These are phyloP conservation scores for Lasiurus borealis DNA, from an alignment of 2,113 vertebrate species.

Conservation along the genomic window DNA sequence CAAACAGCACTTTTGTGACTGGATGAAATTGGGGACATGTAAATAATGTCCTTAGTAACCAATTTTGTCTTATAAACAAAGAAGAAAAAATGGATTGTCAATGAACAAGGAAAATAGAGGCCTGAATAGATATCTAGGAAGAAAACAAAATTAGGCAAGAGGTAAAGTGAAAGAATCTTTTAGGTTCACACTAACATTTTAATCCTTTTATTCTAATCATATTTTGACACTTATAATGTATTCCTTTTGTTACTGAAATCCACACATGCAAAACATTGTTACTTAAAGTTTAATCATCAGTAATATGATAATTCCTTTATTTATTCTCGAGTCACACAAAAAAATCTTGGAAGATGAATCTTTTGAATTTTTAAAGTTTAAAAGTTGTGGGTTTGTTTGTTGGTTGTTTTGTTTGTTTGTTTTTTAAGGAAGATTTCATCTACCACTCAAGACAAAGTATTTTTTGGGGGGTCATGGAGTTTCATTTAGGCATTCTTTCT, in stretches of 20 bases:
- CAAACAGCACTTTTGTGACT: not conserved
- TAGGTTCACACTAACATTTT: not conserved
- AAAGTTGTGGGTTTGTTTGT: no score
- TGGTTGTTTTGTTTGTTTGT: not conserved
- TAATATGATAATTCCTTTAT: not conserved
- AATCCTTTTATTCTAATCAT: not conserved
- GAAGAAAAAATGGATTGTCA: not conserved
- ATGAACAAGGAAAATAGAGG: not conserved
- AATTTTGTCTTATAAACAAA: not conserved
- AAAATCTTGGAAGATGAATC: not conserved
- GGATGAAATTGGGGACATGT: not conserved
- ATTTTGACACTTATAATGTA: not conserved
- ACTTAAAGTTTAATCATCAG: not conserved
- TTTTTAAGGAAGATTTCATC: not conserved
- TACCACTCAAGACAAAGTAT: not conserved
- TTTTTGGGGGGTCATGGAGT: not conserved
- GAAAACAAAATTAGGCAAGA: not conserved
- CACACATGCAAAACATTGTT: not conserved
- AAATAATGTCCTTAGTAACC: not conserved
- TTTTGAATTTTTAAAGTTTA: not conserved
- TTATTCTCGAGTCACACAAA: not conserved
- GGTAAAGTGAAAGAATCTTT: not conserved
- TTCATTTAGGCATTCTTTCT: conserved; percentile 22
- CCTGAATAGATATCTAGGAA: not conserved
- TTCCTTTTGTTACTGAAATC: not conserved